Base-by-base conservation (phyloP, 2,797 vertebrate species). In the Pogoniulus pusillus region DNA sequence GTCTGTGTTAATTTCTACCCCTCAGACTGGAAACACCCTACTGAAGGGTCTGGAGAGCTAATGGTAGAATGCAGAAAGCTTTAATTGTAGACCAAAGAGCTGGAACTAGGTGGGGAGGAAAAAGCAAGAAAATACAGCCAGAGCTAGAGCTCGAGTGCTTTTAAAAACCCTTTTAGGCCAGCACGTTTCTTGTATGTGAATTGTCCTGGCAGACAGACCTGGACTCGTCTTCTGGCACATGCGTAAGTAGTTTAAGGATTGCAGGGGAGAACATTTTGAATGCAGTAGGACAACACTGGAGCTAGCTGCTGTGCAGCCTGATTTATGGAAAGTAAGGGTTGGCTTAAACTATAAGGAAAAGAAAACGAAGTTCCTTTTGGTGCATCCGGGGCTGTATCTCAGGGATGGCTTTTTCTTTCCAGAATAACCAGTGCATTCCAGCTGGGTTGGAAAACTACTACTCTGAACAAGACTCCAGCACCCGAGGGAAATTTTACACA, bases 381-480 rank as follows among this genome's bases (percentile, higher is more conserved):
- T 18, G 22, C n/a, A 30, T 23, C 1, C 17, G 55, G 35, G 53
- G 10, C 32, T 8, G 4, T 35, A 59, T 37, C 75, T 82, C 63
- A 93, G 69, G 9, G 41, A 66, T 87, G 77, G 30, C 16, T 91
- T 96, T 70, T 89, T 93, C 72, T 57, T 90, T 97, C 93, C 97
- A 98, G 98, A 98, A 98, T 94, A 98, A 98, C 51, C 98, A 98
- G 59, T 99, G 99, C 97, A 98, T 99, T 96, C 99, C 99, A 23
- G 98, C 98, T 22, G 99, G 98, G 82, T 96, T 99, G 96, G 99
- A 99, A 93, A 98, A 98, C 95, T 98, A 98, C 97, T 99, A 98
- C 85, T 98, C 98, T 7, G 98, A 98, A 85, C 99, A 98, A 97
- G 98, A 98, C 79, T 98, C 98, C 82, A 98, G 96, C 2, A 97